Evolutionary conservation across 2,888 invertebrate genomes (phyloP).

Genomic region (Lasioglossum lativentre): DNA sequence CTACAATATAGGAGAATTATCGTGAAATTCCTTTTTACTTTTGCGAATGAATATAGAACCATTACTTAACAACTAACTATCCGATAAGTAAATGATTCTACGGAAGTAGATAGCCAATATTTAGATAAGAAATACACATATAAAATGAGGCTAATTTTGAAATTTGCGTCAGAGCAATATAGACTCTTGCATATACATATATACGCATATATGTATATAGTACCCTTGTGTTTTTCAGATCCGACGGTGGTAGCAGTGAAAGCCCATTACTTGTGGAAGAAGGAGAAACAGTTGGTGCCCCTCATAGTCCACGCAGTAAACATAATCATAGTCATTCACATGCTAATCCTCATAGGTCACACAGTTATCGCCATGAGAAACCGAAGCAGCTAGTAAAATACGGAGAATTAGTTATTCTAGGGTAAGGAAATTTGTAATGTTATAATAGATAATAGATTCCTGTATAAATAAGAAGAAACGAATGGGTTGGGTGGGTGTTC

Average conservation of each 20-base stretch:
- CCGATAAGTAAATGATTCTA: not conserved
- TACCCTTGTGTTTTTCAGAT: slow-evolving; percentile 72
- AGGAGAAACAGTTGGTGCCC: slow-evolving; percentile 83
- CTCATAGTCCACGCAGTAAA: slow-evolving; percentile 82
- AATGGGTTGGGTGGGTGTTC: not conserved
- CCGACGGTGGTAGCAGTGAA: slow-evolving; percentile 84
- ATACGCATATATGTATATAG: not conserved
- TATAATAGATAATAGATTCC: not conserved
- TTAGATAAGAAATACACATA: not conserved
- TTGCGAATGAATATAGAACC: not conserved
- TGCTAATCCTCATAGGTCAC: slow-evolving; percentile 79
- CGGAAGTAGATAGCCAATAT: not conserved
- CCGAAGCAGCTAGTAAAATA: slow-evolving; percentile 93
- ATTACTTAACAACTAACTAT: not conserved
- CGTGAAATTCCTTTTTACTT: not conserved
- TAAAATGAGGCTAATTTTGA: not conserved
- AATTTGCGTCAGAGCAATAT: not conserved
- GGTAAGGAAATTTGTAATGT: slow-evolving; percentile 86
- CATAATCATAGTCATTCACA: slow-evolving; percentile 80
- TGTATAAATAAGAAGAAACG: not conserved
- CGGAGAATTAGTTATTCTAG: slow-evolving; percentile 97
- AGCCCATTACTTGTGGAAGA: slow-evolving; percentile 83
- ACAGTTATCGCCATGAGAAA: slow-evolving; percentile 90
- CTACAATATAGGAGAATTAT: slow-evolving; percentile 12
- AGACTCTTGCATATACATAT: not conserved